Evolutionary conservation across 2,888 invertebrate genomes (phyloP).

Genomic region (Muscina levida): DNA sequence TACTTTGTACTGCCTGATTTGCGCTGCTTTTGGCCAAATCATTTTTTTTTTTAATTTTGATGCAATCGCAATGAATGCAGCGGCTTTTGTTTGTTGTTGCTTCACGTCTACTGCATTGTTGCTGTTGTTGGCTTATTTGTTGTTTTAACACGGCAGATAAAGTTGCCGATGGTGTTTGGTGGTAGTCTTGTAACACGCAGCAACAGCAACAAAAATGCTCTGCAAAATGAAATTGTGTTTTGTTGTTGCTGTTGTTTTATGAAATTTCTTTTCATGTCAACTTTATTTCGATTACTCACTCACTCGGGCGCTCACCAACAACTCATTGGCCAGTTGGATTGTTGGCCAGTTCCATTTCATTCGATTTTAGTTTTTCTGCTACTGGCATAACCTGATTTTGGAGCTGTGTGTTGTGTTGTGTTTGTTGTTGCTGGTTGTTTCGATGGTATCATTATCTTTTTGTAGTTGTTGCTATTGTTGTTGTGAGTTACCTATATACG

Average conservation of each 20-base stretch:
- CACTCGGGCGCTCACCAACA: too few relatives aligned
- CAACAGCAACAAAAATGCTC: neutral
- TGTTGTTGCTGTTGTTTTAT: neutral
- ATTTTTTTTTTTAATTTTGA: too few relatives aligned
- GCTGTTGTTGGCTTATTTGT: neutral
- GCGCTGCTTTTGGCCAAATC: too few relatives aligned
- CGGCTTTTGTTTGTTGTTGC: too few relatives aligned
- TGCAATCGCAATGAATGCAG: neutral
- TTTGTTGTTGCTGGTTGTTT: neutral
- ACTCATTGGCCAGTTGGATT: slow-evolving; percentile 14
- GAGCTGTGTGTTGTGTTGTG: neutral
- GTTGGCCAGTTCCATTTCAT: neutral
- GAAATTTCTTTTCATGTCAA: slow-evolving; percentile 1
- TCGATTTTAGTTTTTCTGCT: neutral
- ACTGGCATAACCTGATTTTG: slow-evolving; percentile 14
- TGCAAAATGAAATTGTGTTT: neutral
- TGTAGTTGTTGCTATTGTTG: neutral
- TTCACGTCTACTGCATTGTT: too few relatives aligned
- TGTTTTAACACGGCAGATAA: slow-evolving; percentile 9
- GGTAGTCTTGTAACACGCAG: too few relatives aligned
- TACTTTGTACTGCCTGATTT: too few relatives aligned
- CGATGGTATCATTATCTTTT: neutral
- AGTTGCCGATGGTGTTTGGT: neutral
- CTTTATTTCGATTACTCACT: slow-evolving; percentile 23
- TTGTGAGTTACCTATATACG: neutral